Evolutionary conservation across 2,797 vertebrate species (phyloP), one percentile per base, ranked within the genome.

Genomic region (Tenualosa thibaudeaui): DNA sequence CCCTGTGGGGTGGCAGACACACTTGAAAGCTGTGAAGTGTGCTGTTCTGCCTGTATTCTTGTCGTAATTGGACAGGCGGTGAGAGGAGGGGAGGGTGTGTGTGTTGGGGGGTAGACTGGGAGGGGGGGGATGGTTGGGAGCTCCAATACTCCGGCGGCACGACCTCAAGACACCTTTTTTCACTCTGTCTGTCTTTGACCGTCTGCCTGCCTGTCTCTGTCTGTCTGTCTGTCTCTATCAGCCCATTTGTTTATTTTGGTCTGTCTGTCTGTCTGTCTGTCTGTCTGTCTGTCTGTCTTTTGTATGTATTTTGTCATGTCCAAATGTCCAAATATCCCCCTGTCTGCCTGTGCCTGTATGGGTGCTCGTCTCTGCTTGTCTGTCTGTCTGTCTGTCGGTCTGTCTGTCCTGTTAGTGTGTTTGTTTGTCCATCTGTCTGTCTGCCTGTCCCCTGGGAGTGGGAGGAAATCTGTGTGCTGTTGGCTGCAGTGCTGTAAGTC

Each of bases 21-120:
- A 94, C 93, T 95, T 94, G 94, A 95, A 95, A 94, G 95, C 95
- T 95, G 94, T 95, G 95, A 95, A 95, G 95, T 96, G 94, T 95
- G 93, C 90, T 91, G 93, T 95, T 95, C 94, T 95, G 93, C 94
- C 93, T 94, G 90, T 92, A 93, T 93, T 94, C 94, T 95, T 92
- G 88, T 93, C 90, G 92, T 95, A 96, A 96, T 96, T 95, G 95
- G 95, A 94, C 92, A 85, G 89, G 89, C 88, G 90, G 86, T 87
- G 85, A 85, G 86, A 75, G 86, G 62, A 81, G 65, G 24, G 10
- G 31, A 2, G 65, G 26, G 58, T 53, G 91, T 89, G 90, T 51
- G 87, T 71, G 50, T 82, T 5, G 43, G 37, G 37, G 0, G 51
- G n/a, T n/a, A n/a, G 65, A 12, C 26, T 31, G 65, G 26, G 26